Conservation (phyloP, 1,140 invertebrate species). For the Rhopalosiphum padi region DNA sequence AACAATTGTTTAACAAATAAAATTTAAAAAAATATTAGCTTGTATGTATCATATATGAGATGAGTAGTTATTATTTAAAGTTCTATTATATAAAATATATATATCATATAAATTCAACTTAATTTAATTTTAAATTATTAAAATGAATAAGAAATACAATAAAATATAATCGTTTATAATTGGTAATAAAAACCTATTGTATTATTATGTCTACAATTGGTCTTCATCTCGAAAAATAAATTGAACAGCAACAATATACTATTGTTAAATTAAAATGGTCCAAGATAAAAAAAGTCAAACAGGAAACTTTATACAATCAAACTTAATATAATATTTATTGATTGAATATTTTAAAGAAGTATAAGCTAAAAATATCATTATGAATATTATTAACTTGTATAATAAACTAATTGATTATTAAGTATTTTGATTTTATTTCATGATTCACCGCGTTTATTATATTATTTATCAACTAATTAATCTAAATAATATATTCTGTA, state of each 20-base stretch:
- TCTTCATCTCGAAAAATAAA: not conserved
- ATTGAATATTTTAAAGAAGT: not conserved
- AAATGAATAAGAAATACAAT: not conserved
- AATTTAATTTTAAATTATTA: too few species aligned
- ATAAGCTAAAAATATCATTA: not conserved
- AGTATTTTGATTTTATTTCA: not conserved
- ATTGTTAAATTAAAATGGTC: slow-evolving; percentile 10
- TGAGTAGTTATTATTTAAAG: not conserved
- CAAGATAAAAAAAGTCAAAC: not conserved
- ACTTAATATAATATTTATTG: not conserved
- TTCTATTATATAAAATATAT: not conserved
- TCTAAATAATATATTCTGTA: too few species aligned
- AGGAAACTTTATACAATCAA: not conserved
- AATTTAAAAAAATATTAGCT: too few species aligned
- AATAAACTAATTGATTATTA: not conserved
- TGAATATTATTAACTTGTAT: not conserved
- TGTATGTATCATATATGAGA: too few species aligned
- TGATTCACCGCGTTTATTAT: too few species aligned
- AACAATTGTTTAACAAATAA: too few species aligned
- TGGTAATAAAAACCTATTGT: not conserved
- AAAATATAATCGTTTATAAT: not conserved
- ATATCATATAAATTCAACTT: not conserved
- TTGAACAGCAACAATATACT: not conserved
- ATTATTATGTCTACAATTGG: slow-evolving; percentile 15
- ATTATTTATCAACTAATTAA: too few species aligned